phyloP scores from a whole-genome alignment of 2,797 vertebrate species.

The Argentina silus region DNA sequence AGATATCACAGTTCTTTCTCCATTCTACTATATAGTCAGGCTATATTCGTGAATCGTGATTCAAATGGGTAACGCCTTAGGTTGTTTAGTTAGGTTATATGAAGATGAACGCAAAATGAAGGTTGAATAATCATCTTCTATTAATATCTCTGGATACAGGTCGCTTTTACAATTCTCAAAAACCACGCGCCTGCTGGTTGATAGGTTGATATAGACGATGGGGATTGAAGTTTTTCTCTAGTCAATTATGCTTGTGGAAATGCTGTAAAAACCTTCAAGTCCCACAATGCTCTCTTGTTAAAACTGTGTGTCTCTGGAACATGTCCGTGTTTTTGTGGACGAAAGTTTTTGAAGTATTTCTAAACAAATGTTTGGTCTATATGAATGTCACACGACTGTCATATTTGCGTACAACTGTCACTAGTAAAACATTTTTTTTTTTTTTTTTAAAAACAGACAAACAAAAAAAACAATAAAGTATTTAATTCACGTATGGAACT shows the following conservation, averaged over 20 bases:
- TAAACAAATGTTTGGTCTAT: not conserved
- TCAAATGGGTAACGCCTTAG: no score
- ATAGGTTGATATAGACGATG: slow-evolving; percentile 24
- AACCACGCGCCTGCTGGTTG: slow-evolving; percentile 38
- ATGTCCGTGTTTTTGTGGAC: slow-evolving; percentile 16
- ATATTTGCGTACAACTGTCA: no score
- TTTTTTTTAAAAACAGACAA: not conserved
- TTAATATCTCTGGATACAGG: not conserved
- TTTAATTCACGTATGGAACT: not conserved
- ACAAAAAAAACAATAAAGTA: not conserved
- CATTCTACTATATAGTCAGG: not conserved
- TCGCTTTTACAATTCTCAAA: slow-evolving; percentile 24
- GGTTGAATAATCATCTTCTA: not conserved
- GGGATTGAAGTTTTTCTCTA: slow-evolving; percentile 50
- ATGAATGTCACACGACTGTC: not conserved
- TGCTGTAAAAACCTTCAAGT: slow-evolving; percentile 47
- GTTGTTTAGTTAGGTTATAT: no score
- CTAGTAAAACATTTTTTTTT: no score
- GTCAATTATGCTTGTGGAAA: not conserved
- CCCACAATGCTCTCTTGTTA: slow-evolving; percentile 36
- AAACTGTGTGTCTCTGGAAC: slow-evolving; percentile 25
- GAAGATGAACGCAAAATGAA: not conserved
- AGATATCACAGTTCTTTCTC: not conserved
- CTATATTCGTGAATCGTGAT: no score
- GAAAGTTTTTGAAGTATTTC: not conserved